Evolutionary conservation across 2,888 invertebrate genomes (phyloP), one percentile per base, ranked within the genome.

Genomic region (Agriopis marginaria): DNA sequence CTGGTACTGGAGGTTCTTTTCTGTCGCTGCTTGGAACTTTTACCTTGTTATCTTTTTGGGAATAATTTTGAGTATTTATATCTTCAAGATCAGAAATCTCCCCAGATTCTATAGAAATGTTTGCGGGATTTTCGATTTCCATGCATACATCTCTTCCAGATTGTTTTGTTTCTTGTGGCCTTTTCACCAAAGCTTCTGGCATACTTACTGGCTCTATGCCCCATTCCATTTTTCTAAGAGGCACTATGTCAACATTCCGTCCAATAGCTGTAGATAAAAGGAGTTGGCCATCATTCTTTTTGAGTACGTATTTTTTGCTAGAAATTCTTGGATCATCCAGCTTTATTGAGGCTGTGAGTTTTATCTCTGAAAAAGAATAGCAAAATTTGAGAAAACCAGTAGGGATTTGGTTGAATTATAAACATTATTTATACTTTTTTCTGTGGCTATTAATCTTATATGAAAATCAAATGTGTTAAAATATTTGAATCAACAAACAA

Each of bases 311-410:
- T 68, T 82, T 89, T 49, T 81, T 85, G 79, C 88, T 90, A 17
- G 75, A 77, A 53, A 82, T 66, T 77, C 93, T 86, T 8, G 93
- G 93, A 74, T 93, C 93, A 56, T 89, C 90, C 23, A 88, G 77
- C 9, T 83, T 75, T 39, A 74, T 77, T 59, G 75, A 72, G 64
- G 89, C 83, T 44, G 82, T 87, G 42, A 76, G 66, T 78, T 74
- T 87, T 59, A 91, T 91, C 88, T 91, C 93, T 93, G 82, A 49
- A 87, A 90, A 65, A 56, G 72, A 65, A 56, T 23, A 32, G 32
- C 45, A 73, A 42, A 6, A 39, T 58, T 23, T 23, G 23, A 23
- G 17, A 1, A 23, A 17, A 23, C 50, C 9, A 23, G 10, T 32
- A 5, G 32, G 32, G 3, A 32, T 32, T 32, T 32, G 32, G 32